Percentiles rank a stretch among this genome's conserved stretches.
Evolutionary conservation across 2,113 vertebrate genomes (phyloP).

Genomic region (Poecilia latipinna): DNA sequence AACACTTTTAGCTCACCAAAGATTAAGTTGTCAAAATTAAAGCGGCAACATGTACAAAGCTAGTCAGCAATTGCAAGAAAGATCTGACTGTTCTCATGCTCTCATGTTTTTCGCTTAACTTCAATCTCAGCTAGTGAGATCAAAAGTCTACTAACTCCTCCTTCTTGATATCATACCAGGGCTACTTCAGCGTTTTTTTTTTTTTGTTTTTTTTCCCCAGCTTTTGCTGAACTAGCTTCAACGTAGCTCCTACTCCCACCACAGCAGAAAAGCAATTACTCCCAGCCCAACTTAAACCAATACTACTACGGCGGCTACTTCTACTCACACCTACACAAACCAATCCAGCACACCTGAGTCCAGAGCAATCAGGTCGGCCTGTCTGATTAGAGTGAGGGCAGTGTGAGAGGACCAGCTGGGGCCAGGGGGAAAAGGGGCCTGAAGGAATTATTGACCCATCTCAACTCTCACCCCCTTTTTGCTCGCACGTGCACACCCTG

Average conservation of each 20-base stretch:
- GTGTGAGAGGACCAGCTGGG: slow-evolving; percentile 76
- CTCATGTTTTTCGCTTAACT: background rate
- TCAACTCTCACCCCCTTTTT: slow-evolving; percentile 67
- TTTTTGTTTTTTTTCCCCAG: too few species aligned
- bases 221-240: background rate
- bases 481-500: slow-evolving; percentile 47
- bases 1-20: too few species aligned
- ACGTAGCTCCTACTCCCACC: background rate
- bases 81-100: too few species aligned
- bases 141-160: background rate
- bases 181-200: slow-evolving; percentile 1
- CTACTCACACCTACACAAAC: slow-evolving; percentile 41
- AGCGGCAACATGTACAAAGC: too few species aligned
- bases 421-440: slow-evolving; percentile 62
- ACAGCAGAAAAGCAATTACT: slow-evolving; percentile 20
- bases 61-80: too few species aligned
- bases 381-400: slow-evolving; percentile 66
- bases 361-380: slow-evolving; percentile 61
- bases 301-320: slow-evolving; percentile 17
- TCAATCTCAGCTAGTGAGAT: background rate
- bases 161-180: background rate
- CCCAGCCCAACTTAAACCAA: slow-evolving; percentile 12
- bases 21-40: too few species aligned
- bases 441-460: slow-evolving; percentile 76
- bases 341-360: slow-evolving; percentile 68